Evolutionary conservation across 2,797 vertebrate genomes (phyloP).

Genomic region (Sphenodon punctatus): DNA sequence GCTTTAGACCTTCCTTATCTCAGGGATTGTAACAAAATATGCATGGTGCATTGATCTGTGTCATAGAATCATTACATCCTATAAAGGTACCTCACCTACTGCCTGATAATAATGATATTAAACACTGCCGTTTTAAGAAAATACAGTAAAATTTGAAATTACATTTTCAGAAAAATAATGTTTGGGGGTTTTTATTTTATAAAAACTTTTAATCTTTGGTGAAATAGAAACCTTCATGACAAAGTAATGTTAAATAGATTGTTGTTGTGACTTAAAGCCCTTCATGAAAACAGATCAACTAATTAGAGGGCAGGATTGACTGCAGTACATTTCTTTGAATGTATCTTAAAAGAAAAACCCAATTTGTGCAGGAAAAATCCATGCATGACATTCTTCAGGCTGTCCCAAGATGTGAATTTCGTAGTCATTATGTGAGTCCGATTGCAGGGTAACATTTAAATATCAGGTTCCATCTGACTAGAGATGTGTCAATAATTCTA

Average conservation of each 20-base stretch:
- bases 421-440: slow-evolving; percentile 2
- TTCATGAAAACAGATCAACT: slow-evolving; percentile 69
- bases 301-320: slow-evolving; percentile 56
- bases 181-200: too few species aligned
- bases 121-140: slow-evolving; percentile 14
- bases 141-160: slow-evolving; percentile 26
- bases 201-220: slow-evolving; percentile 22
- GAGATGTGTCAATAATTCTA: slow-evolving; percentile 38
- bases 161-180: background rate
- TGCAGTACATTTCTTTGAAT: slow-evolving; percentile 54
- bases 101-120: background rate
- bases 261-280: slow-evolving; percentile 48
- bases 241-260: slow-evolving; percentile 40
- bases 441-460: slow-evolving; percentile 32
- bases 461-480: slow-evolving; percentile 33
- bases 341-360: slow-evolving; percentile 59
- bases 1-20: slow-evolving; percentile 1
- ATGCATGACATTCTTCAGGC: slow-evolving; percentile 51
- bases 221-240: slow-evolving; percentile 25
- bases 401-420: slow-evolving; percentile 20
- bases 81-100: background rate
- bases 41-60: background rate
- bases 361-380: slow-evolving; percentile 54
- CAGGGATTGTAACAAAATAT: background rate
- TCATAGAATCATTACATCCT: background rate